phyloP scores from a whole-genome alignment of 2,113 vertebrate genomes.

The Dicentrarchus labrax region DNA sequence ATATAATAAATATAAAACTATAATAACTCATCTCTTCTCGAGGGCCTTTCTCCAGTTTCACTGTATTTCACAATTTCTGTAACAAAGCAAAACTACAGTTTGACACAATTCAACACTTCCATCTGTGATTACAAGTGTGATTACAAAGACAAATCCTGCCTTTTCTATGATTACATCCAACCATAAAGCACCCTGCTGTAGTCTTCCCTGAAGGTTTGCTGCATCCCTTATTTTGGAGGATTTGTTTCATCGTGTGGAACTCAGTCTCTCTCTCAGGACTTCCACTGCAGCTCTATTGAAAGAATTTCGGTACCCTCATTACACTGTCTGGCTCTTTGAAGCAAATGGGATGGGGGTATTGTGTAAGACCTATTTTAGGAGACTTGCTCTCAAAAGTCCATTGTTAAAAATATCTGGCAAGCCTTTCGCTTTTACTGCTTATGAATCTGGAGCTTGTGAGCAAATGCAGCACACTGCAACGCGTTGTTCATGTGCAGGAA shows the following conservation, averaged over 20 bases:
- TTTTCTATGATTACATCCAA: background rate
- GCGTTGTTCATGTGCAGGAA: background rate
- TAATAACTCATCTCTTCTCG: no score
- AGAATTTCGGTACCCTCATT: slow-evolving; percentile 27
- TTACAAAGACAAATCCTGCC: background rate
- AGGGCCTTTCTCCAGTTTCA: no score
- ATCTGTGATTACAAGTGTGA: background rate
- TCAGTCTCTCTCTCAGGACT: slow-evolving; percentile 18
- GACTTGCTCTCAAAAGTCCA: slow-evolving; percentile 5
- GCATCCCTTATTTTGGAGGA: slow-evolving; percentile 25
- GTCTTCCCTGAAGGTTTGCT: slow-evolving; percentile 2
- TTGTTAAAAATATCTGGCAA: slow-evolving; percentile 18
- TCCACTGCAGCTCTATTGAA: background rate
- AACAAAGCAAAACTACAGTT: background rate
- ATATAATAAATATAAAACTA: no score
- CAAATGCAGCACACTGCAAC: background rate
- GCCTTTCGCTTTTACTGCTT: background rate
- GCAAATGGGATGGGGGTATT: slow-evolving; percentile 15
- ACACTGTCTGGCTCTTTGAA: slow-evolving; percentile 51
- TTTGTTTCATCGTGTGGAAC: slow-evolving; percentile 47
- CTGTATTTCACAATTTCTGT: no score
- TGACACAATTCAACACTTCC: background rate
- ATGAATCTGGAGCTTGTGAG: background rate
- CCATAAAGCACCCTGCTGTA: no score
- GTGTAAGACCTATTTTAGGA: slow-evolving; percentile 36